Conservation (phyloP, 1,140 invertebrate genomes). For the Papilio helenus region DNA sequence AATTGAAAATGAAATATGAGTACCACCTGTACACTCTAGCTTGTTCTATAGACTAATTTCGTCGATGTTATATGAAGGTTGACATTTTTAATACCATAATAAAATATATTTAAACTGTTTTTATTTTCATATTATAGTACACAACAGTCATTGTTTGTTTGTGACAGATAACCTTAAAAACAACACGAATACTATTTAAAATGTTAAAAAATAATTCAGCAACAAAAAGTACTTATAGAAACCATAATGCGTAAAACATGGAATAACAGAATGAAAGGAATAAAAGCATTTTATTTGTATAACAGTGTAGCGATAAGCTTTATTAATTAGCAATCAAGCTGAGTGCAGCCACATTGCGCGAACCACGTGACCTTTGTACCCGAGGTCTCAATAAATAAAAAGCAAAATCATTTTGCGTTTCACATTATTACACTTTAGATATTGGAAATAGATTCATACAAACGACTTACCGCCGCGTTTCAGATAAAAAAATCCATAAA, state of each 20-base stretch:
- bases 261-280: not conserved
- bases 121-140: no score
- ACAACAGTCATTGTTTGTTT: no score
- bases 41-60: no score
- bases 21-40: no score
- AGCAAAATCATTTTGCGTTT: not conserved
- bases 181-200: no score
- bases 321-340: not conserved
- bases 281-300: slow-evolving; percentile 2
- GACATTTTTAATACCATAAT: no score
- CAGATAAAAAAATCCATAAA: not conserved
- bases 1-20: slow-evolving; percentile 2
- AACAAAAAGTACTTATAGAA: not conserved
- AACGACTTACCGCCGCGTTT: not conserved
- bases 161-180: no score
- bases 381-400: not conserved
- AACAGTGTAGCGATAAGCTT: not conserved
- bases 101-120: no score
- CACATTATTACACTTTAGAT: not conserved
- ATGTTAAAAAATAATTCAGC: no score
- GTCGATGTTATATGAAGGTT: no score
- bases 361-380: not conserved
- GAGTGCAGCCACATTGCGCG: not conserved
- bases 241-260: not conserved
- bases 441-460: not conserved